Conservation (phyloP, 2,113 vertebrate species). For the Lates calcarifer region DNA sequence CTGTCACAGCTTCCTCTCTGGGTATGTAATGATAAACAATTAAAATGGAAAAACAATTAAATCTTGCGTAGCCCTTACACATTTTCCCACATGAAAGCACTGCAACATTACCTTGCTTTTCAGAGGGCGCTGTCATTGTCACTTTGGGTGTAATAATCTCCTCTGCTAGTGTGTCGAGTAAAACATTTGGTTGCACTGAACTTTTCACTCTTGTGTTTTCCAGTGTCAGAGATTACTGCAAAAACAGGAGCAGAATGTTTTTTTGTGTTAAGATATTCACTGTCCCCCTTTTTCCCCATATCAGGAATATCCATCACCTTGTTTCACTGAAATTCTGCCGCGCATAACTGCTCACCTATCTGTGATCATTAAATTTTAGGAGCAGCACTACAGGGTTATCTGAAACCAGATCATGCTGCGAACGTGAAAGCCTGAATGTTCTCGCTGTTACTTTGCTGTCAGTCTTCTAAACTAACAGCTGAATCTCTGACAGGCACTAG, state of each 20-base stretch:
- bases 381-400: conserved; percentile 22
- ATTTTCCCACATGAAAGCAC: neutral
- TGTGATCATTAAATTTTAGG: conserved; percentile 50
- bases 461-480: conserved; percentile 41
- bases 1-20: conserved; percentile 1
- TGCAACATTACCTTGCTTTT: conserved; percentile 3
- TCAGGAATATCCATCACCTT: conserved; percentile 12
- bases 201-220: conserved; percentile 16
- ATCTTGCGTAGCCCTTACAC: neutral
- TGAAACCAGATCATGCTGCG: conserved; percentile 34
- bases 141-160: neutral
- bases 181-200: conserved; percentile 21
- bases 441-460: conserved; percentile 44
- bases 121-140: neutral
- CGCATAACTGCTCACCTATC: conserved; percentile 40
- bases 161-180: conserved; percentile 1
- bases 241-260: conserved; percentile 6
- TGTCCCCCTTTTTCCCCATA: neutral
- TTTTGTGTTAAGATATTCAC: neutral
- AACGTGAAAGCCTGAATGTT: conserved; percentile 33
- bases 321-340: conserved; percentile 28
- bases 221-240: conserved; percentile 2
- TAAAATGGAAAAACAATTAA: neutral
- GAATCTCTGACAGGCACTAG: conserved; percentile 38
- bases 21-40: neutral